Evolutionary conservation across 2,797 vertebrate species (phyloP), one percentile per base, ranked within the genome.

Genomic region (Karalla daura): DNA sequence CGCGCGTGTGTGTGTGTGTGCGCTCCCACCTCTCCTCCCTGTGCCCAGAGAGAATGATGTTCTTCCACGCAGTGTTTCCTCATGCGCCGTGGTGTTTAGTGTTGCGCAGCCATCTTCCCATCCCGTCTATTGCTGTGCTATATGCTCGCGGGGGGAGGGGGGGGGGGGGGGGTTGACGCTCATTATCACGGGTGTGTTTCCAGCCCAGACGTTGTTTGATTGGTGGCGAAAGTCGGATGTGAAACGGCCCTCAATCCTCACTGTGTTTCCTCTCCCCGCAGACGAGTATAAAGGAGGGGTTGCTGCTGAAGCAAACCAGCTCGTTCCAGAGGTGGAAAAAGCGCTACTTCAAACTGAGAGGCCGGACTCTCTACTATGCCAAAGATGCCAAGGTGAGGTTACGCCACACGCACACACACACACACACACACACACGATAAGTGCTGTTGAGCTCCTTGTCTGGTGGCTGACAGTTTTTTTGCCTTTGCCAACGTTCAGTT

Each of bases 311-410:
- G 90, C 98, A 99, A 94, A 99, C 98, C 62, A 99, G 97, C 76
- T 99, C 98, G 21, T 99, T 99, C 91, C 98, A 99, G 88, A 94
- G 98, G 77, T 99, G 98, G 98, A 99, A 97, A 86, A 99, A 96
- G 59, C 95, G 98, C 66, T 98, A 99, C 86, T 99, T 99, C 90
- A 99, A 99, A 87, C 93, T 99, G 66, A 94, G 98, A 82, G 98
- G 97, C 43, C 92, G 97, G 30, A 99, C 97, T 0, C 96, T 99
- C 69, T 99, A 99, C 87, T 99, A 99, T 71, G 97, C 98, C 85
- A 99, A 99, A 94, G 96, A 99, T 85, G 96, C 98, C 74, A 99
- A 99, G 96, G 98, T 98, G 90, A 88, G 70, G 12, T 3, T 2
- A 5, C 6, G 1, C 20, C 20, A 33, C 7, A 8, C 40, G 37